Conservation (phyloP, 2,888 invertebrate species). For the Chrysolina oricalcia region DNA sequence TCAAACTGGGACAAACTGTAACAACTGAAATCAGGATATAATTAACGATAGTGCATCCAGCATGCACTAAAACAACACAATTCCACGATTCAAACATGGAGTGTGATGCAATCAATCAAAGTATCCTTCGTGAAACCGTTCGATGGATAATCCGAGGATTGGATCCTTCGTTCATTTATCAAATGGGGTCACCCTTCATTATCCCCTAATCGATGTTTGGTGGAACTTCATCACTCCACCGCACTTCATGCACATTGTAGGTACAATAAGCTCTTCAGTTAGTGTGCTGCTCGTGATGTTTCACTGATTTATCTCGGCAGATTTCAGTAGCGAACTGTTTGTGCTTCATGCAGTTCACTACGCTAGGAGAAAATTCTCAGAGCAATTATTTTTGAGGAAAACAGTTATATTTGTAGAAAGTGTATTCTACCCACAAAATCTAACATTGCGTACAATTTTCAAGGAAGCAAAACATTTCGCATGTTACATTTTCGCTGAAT, state of each 20-base stretch:
- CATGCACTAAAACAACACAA: background rate
- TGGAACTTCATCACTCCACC: background rate
- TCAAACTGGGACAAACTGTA: no score
- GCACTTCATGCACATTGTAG: slow-evolving; percentile 8
- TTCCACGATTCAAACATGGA: background rate
- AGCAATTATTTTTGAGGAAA: no score
- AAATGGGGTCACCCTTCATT: slow-evolving; percentile 16
- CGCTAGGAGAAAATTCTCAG: background rate
- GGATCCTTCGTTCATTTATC: slow-evolving; percentile 11
- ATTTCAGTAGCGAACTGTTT: background rate
- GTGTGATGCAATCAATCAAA: background rate
- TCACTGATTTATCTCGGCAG: background rate
- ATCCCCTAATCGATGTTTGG: slow-evolving; percentile 14
- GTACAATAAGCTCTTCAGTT: background rate
- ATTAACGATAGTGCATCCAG: background rate
- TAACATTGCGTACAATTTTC: no score
- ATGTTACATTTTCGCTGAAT: no score
- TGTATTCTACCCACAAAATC: no score
- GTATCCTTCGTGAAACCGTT: background rate
- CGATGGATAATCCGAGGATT: background rate
- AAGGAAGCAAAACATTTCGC: no score
- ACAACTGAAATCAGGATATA: no score
- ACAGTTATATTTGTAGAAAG: no score
- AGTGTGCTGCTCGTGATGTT: background rate
- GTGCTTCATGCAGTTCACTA: background rate